phyloP scores from a whole-genome alignment of 2,888 invertebrate species.

The Amphimallon solstitiale region DNA sequence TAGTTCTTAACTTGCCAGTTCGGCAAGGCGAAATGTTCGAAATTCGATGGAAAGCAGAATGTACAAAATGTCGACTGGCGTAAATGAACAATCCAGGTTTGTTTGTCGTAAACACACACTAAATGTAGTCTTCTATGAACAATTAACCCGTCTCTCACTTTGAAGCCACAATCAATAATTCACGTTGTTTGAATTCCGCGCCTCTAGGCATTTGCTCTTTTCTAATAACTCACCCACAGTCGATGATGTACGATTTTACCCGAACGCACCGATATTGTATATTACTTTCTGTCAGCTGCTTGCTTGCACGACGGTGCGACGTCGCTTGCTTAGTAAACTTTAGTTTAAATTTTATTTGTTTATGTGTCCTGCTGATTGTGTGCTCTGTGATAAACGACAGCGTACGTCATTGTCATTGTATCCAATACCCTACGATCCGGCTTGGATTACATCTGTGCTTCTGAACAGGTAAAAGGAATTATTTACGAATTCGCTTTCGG shows the following conservation, averaged over 20 bases:
- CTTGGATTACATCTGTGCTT: constrained; percentile 29
- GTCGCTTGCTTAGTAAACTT: constrained; percentile 64
- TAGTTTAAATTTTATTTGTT: constrained; percentile 63
- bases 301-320: constrained; percentile 75
- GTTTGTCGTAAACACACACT: constrained; percentile 45
- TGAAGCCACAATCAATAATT: constrained; percentile 57
- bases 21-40: neutral
- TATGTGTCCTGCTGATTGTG: constrained; percentile 62
- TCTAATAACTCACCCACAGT: constrained; percentile 53
- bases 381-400: constrained; percentile 51
- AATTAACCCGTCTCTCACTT: constrained; percentile 48
- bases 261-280: constrained; percentile 56
- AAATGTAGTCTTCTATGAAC: constrained; percentile 51
- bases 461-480: constrained; percentile 38
- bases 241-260: constrained; percentile 52
- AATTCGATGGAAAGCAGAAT: constrained; percentile 8
- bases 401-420: constrained; percentile 51
- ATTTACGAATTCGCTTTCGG: constrained; percentile 49
- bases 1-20: neutral
- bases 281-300: constrained; percentile 72
- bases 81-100: constrained; percentile 14
- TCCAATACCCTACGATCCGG: constrained; percentile 48
- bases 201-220: constrained; percentile 52
- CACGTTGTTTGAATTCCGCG: constrained; percentile 59
- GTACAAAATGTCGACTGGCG: neutral